phyloP scores from a whole-genome alignment of 2,113 vertebrate species.

The Sisor rabdophorus region DNA sequence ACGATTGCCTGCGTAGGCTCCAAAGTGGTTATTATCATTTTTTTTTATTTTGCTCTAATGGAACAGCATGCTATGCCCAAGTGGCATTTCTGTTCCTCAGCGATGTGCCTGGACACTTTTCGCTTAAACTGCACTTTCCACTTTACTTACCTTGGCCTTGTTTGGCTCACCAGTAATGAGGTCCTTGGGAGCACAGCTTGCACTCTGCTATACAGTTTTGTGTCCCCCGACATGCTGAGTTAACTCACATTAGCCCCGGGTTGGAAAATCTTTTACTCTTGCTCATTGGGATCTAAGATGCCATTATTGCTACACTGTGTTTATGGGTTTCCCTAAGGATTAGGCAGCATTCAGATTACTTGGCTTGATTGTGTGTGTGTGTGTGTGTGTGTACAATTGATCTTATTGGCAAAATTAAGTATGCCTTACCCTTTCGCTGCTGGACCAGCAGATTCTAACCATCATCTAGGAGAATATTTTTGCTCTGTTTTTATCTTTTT shows the following conservation, averaged over 20 bases:
- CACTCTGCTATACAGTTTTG: slow-evolving; percentile 61
- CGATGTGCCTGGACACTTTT: slow-evolving; percentile 55
- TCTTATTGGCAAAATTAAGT: not conserved
- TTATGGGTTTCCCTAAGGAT: slow-evolving; percentile 65
- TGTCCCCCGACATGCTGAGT: slow-evolving; percentile 64
- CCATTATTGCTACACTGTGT: slow-evolving; percentile 68
- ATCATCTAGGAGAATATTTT: not conserved
- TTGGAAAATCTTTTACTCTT: slow-evolving; percentile 68
- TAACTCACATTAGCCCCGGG: slow-evolving; percentile 72
- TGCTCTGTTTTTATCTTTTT: slow-evolving; percentile 34
- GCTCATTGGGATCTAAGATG: slow-evolving; percentile 68
- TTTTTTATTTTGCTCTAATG: slow-evolving; percentile 8
- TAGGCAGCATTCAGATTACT: slow-evolving; percentile 63
- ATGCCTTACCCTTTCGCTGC: not conserved
- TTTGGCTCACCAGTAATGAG: slow-evolving; percentile 71
- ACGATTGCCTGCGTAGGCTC: not conserved
- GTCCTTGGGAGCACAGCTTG: slow-evolving; percentile 70
- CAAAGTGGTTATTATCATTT: not conserved
- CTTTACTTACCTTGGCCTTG: slow-evolving; percentile 64
- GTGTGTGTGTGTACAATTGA: slow-evolving; percentile 28
- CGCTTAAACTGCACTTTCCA: slow-evolving; percentile 74
- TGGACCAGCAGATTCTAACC: not conserved
- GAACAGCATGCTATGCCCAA: slow-evolving; percentile 43
- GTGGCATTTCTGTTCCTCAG: slow-evolving; percentile 19
- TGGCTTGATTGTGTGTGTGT: slow-evolving; percentile 40